Percentiles rank a stretch among this genome's conserved stretches.
Conservation (phyloP, 2,797 vertebrate species). For the Apogon hyalosoma region DNA sequence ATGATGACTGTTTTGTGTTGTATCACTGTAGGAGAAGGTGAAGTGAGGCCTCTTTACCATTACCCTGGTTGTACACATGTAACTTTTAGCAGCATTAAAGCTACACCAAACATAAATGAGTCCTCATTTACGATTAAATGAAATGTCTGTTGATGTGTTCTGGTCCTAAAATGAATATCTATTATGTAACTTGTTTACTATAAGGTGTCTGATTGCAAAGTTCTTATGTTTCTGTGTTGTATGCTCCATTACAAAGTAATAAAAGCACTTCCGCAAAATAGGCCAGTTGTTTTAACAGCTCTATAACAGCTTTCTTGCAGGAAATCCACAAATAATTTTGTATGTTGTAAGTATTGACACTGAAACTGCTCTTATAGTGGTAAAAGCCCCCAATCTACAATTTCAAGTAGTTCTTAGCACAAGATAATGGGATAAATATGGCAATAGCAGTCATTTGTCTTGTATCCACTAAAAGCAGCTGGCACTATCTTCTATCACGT, state of each 20-base stretch:
- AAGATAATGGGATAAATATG: conserved; percentile 8
- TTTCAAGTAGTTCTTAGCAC: conserved; percentile 16
- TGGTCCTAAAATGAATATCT: too few relatives aligned
- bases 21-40: too few relatives aligned
- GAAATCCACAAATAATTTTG: conserved; percentile 17
- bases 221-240: conserved; percentile 19
- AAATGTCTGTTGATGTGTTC: conserved; percentile 10
- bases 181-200: conserved; percentile 2
- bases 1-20: too few relatives aligned
- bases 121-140: conserved; percentile 51
- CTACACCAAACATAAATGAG: conserved; percentile 30
- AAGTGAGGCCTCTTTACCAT: too few relatives aligned
- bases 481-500: conserved; percentile 1
- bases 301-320: conserved; percentile 22
- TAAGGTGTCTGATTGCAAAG: not conserved
- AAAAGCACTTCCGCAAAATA: conserved; percentile 44
- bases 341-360: conserved; percentile 17
- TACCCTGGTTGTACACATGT: too few relatives aligned
- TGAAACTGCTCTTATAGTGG: conserved; percentile 6
- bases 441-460: not conserved
- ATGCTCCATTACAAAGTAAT: conserved; percentile 21
- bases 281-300: conserved; percentile 46
- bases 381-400: conserved; percentile 15
- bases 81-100: conserved; percentile 14
- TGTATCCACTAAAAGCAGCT: conserved; percentile 3